phyloP scores from a whole-genome alignment of 1,140 invertebrate genomes.

The Dendroctonus ponderosae region DNA sequence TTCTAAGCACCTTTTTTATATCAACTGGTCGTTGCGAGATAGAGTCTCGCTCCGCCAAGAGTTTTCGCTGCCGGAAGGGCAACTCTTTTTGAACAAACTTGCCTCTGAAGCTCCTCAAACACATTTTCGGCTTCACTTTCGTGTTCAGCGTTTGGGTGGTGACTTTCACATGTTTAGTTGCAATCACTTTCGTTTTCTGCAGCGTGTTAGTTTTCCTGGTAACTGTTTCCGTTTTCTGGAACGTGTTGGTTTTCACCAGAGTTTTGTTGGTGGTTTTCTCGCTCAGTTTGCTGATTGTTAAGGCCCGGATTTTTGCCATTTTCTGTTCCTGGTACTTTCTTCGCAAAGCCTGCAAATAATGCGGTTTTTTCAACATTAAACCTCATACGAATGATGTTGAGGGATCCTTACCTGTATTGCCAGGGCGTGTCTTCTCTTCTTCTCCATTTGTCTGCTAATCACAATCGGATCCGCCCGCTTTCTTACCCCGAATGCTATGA shows the following conservation, averaged over 20 bases:
- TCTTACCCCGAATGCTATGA: constrained; percentile 57
- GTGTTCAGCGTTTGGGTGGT: constrained; percentile 45
- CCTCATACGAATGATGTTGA: not conserved
- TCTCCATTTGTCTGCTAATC: constrained; percentile 50
- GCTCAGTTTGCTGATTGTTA: constrained; percentile 50
- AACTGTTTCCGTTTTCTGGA: constrained; percentile 45
- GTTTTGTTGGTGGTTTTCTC: constrained; percentile 50
- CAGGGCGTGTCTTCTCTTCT: constrained; percentile 50
- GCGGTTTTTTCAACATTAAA: not conserved
- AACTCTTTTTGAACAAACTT: constrained; percentile 47
- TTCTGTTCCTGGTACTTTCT: constrained; percentile 67
- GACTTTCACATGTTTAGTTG: constrained; percentile 47
- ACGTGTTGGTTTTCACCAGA: constrained; percentile 43
- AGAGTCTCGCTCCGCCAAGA: constrained; percentile 12
- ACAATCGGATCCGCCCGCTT: constrained; percentile 55
- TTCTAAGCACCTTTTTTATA: constrained; percentile 20
- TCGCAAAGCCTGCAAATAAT: constrained; percentile 55
- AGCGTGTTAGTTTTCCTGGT: constrained; percentile 41
- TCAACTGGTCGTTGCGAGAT: constrained; percentile 28
- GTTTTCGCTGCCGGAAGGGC: constrained; percentile 37
- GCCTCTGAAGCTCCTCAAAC: constrained; percentile 48
- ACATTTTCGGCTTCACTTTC: constrained; percentile 47
- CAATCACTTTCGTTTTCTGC: constrained; percentile 45
- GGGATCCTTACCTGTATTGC: constrained; percentile 47
- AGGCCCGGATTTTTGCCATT: constrained; percentile 56